Base-by-base conservation (phyloP, 2,797 vertebrate genomes). In the Coregonus ussuriensis region DNA sequence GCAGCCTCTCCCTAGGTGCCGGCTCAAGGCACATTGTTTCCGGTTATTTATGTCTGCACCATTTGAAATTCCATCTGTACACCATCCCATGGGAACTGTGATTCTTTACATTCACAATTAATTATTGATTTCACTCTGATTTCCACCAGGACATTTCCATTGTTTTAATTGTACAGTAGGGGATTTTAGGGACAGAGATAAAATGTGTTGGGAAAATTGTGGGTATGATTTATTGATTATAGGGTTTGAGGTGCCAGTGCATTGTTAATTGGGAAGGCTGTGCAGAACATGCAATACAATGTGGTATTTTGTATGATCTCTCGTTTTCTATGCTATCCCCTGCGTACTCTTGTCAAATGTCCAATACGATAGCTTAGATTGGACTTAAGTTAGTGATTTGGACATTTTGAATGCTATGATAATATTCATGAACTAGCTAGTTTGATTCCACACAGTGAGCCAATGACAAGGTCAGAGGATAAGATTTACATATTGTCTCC, bases 21-120 rank as follows among this genome's bases (percentile, higher is more conserved):
- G 78, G 69, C 63, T 67, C 4, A 35, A 35, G 9, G 2, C 76
- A 65, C 70, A 77, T 83, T 87, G 74, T 47, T 84, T 88, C 74
- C 76, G 74, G 62, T 78, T 78, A 79, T 74, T 75, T 86, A 54
- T 80, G 71, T 74, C 31, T 31, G 37, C 52, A 75, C n/a, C 77
- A 75, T 47, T 66, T 81, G 75, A 81, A 79, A 83, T 89, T 89
- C 85, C 84, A 81, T 1, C n/a, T 77, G 79, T 82, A 83, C 76
- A 86, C 54, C 78, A 31, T 11, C 68, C 70, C 74, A 29, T 80
- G 65, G 74, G 69, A 74, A 78, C 83, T 63, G 72, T 59, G 47
- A 53, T 68, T 76, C 52, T 74, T 41, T 77, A 59, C 68, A 11
- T 25, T 29, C 21, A 2, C 25, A 29, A 13, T 29, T 9, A 14